These are phyloP conservation scores for Nesospiza acunhae DNA, from an alignment of 2,113 vertebrate genomes.

Conservation along the genomic window DNA sequence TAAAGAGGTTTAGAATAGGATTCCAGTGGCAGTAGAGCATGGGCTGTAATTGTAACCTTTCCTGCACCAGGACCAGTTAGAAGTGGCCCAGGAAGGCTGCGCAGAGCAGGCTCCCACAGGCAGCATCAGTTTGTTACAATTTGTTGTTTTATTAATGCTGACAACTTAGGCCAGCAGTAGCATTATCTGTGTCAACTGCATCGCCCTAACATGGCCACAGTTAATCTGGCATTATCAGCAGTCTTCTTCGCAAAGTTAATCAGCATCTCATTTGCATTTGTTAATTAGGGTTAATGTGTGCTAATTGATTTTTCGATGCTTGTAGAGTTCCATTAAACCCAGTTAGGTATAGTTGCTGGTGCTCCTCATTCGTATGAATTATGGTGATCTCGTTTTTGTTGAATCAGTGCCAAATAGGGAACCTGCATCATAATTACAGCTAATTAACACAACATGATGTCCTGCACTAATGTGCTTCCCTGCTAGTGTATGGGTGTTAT, in stretches of 20 bases:
- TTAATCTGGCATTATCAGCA: constrained; percentile 71
- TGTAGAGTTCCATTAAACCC: constrained; percentile 82
- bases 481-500: constrained; percentile 60
- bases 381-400: constrained; percentile 79
- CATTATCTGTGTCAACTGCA: constrained; percentile 78
- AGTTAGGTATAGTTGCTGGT: constrained; percentile 78
- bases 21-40: neutral
- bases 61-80: neutral
- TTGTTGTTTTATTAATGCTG: constrained; percentile 75
- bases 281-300: constrained; percentile 86
- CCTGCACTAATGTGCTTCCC: constrained; percentile 66
- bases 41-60: neutral
- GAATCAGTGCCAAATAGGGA: constrained; percentile 78
- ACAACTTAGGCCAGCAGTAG: constrained; percentile 73
- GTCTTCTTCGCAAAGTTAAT: constrained; percentile 85
- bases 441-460: constrained; percentile 83
- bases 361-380: constrained; percentile 77
- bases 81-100: neutral
- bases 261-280: constrained; percentile 84
- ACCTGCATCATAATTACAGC: constrained; percentile 82
- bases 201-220: constrained; percentile 81
- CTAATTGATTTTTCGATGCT: constrained; percentile 89
- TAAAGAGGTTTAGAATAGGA: neutral
- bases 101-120: constrained; percentile 53
- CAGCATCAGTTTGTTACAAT: constrained; percentile 65